These are phyloP conservation scores for Brachionus sp. DNA, from an alignment of 1,140 invertebrate species.

Conservation along the genomic window DNA sequence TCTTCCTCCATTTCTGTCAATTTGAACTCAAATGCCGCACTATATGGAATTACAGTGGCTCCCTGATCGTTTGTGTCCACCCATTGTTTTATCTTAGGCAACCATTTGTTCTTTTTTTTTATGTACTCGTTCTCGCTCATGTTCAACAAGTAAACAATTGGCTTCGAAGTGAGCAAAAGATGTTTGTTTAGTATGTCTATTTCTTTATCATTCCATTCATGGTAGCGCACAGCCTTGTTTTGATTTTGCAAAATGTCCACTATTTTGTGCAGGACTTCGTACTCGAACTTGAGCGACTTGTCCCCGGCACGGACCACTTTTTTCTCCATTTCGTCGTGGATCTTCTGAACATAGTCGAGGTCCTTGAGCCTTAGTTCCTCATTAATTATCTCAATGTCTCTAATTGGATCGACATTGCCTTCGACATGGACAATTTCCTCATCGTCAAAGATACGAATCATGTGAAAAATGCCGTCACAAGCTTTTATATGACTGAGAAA, in stretches of 20 bases:
- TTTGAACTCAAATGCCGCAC: conserved; percentile 82
- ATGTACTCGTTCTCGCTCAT: conserved; percentile 97
- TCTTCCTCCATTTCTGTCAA: conserved; percentile 73
- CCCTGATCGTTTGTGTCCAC: conserved; percentile 94
- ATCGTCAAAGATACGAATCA: conserved; percentile 80
- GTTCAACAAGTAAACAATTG: conserved; percentile 94
- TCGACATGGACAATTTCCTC: conserved; percentile 96
- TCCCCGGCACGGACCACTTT: conserved; percentile 82
- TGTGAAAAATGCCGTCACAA: conserved; percentile 94
- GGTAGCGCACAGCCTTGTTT: conserved; percentile 15
- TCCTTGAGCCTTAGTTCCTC: conserved; percentile 70
- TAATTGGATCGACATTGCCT: conserved; percentile 91
- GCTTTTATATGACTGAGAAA: conserved; percentile 97
- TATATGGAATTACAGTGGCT: conserved; percentile 86
- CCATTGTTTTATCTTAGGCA: conserved; percentile 97
- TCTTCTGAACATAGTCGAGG: conserved; percentile 15
- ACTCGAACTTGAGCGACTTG: conserved; percentile 87
- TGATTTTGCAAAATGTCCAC: conserved; percentile 16
- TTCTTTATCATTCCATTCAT: conserved; percentile 61
- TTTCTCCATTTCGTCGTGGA: conserved; percentile 80
- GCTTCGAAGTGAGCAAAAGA: conserved; percentile 95
- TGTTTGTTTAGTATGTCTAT: conserved; percentile 95
- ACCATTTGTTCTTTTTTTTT: conserved; percentile 97
- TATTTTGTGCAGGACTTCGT: conserved; percentile 35
- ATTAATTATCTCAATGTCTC: conserved; percentile 92